A percentile compares a stretch with the other conserved stretches of the same genome.
These are phyloP conservation scores for Microcebus griseorufus DNA, from an alignment of 2,113 vertebrate genomes.

Conservation along the genomic window DNA sequence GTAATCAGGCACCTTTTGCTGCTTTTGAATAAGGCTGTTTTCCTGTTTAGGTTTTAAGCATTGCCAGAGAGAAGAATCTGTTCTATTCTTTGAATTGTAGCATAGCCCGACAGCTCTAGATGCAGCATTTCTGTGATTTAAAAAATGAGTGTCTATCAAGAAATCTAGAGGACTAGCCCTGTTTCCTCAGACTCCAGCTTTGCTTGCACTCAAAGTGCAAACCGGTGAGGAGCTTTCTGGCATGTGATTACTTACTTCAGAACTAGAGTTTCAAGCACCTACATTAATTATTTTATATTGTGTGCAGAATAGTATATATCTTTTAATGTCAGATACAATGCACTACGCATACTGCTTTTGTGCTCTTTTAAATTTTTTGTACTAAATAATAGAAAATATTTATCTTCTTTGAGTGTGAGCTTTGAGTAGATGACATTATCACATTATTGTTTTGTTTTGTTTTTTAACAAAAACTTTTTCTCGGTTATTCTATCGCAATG, in stretches of 20 bases:
- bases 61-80: conserved; percentile 53
- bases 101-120: conserved; percentile 60
- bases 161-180: conserved; percentile 59
- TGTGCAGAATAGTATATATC: conserved; percentile 81
- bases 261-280: conserved; percentile 77
- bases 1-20: conserved; percentile 86
- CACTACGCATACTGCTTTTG: conserved; percentile 84
- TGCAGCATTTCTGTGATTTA: conserved; percentile 66
- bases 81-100: not conserved
- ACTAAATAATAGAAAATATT: conserved; percentile 82
- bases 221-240: conserved; percentile 79
- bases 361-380: conserved; percentile 83
- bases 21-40: conserved; percentile 78
- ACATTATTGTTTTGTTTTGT: conserved; percentile 59
- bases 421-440: conserved; percentile 82
- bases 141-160: conserved; percentile 62
- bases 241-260: conserved; percentile 79
- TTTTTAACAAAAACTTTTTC: conserved; percentile 69
- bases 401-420: conserved; percentile 84
- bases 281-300: conserved; percentile 79
- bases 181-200: conserved; percentile 56
- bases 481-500: conserved; percentile 72
- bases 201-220: conserved; percentile 55
- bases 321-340: conserved; percentile 78
- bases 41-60: conserved; percentile 67